Evolutionary conservation across 1,140 invertebrate genomes (phyloP), one percentile per base, ranked within the genome.

Genomic region (Drosophila varians): DNA sequence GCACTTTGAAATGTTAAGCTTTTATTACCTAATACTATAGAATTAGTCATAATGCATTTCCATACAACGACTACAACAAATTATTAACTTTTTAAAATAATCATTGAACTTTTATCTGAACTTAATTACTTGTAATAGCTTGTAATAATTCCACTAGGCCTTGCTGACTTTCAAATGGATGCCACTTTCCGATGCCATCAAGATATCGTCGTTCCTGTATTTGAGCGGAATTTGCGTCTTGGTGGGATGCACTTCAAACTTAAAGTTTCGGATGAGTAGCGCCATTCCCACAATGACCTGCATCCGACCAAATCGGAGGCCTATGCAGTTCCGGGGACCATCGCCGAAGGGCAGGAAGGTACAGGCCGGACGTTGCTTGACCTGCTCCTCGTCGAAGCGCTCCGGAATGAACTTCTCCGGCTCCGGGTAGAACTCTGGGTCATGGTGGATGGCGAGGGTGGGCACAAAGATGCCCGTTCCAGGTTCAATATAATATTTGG

Each of bases 391-490:
- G 4, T 68, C 70, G 7, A 89, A 94, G 34, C 94, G 80, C 52
- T 94, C 93, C 0, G 94, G 94, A 62, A 93, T 91, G 64, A 93
- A 95, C 28, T 90, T 71, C 7, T 94, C 91, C 5, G 80, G 76
- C 8, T 86, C 72, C 1, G 80, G 80, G 31, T 79, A 86, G 19
- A 86, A 80, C 5, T 91, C 79, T 3, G 91, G 73, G 90, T 95
- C 92, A n/a, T 91, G 90, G 62, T 96, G 95, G 12, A 96, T 90
- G 3, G 91, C 93, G 52, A 90, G 90, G 0, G 93, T 91, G 0
- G 94, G 93, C 16, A 96, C 92, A 4, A 93, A 78, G 1, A 96
- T 86, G 2, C 92, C 77, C 0, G 92, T 94, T 1, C 93, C 95
- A 80, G 93, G 91, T 46, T 94, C 92, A 34, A 95, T 91, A 0